Percentiles rank a stretch among this genome's conserved stretches.
phyloP scores from a whole-genome alignment of 1,140 invertebrate genomes.

The Ostrea edulis region DNA sequence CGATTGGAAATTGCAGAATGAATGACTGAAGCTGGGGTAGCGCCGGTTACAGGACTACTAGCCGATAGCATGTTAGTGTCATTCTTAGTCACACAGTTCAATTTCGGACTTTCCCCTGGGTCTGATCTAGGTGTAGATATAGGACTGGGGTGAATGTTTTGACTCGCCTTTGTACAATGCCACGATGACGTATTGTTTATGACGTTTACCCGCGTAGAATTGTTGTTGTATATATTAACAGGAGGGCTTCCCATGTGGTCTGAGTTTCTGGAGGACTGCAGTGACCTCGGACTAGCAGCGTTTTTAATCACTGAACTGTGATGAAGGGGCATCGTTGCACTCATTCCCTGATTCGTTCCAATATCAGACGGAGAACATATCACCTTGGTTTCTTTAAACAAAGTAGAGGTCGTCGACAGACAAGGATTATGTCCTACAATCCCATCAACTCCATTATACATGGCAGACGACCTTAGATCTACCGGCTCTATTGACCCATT shows the following conservation, averaged over 20 bases:
- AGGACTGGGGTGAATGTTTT: constrained; percentile 59
- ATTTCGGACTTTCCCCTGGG: constrained; percentile 62
- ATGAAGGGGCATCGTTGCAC: constrained; percentile 55
- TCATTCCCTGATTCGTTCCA: constrained; percentile 47
- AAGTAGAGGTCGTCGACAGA: constrained; percentile 49
- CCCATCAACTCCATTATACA: constrained; percentile 65
- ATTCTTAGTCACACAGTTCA: constrained; percentile 51
- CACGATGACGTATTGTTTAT: constrained; percentile 61
- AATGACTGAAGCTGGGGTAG: constrained; percentile 73
- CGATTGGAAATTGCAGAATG: constrained; percentile 63
- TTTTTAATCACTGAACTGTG: constrained; percentile 74
- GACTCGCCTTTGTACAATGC: constrained; percentile 63
- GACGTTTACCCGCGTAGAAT: constrained; percentile 57
- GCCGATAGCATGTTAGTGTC: constrained; percentile 44
- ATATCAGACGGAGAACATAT: constrained; percentile 51
- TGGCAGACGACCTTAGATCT: constrained; percentile 69
- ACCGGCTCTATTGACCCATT: constrained; percentile 70
- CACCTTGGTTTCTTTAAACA: constrained; percentile 62
- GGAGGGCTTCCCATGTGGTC: constrained; percentile 56
- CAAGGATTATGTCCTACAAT: constrained; percentile 45
- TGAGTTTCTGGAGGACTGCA: constrained; percentile 54
- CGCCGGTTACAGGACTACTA: constrained; percentile 67
- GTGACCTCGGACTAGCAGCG: constrained; percentile 61
- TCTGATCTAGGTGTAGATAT: constrained; percentile 63
- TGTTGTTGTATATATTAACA: constrained; percentile 60